Evolutionary conservation across 2,888 invertebrate species (phyloP).

Genomic region (Brenthis ino): DNA sequence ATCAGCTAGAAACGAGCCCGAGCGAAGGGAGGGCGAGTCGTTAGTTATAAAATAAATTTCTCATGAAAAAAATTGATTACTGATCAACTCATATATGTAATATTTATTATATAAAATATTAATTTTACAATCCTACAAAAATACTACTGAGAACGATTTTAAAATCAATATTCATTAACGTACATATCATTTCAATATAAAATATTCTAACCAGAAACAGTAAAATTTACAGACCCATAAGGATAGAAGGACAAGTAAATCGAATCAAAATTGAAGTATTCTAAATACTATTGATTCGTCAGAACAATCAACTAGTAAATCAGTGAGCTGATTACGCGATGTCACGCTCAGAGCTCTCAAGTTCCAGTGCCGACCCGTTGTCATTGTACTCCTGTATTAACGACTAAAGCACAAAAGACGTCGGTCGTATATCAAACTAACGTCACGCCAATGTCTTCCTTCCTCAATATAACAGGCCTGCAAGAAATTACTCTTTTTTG

Average conservation of each 20-base stretch:
- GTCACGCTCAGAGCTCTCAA: conserved; percentile 60
- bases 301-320: conserved; percentile 29
- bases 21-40: too few relatives aligned
- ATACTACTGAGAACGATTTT: too few relatives aligned
- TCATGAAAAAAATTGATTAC: too few relatives aligned
- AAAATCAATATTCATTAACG: too few relatives aligned
- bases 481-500: conserved; percentile 73
- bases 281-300: conserved; percentile 16
- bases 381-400: conserved; percentile 76
- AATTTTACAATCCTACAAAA: too few relatives aligned
- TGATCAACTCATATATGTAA: too few relatives aligned
- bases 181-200: too few relatives aligned
- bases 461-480: conserved; percentile 68
- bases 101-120: too few relatives aligned
- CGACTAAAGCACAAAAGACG: conserved; percentile 76
- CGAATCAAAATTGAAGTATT: background rate
- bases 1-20: too few relatives aligned
- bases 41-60: too few relatives aligned
- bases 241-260: background rate
- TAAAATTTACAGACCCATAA: background rate
- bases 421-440: conserved; percentile 80
- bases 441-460: conserved; percentile 81
- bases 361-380: conserved; percentile 49
- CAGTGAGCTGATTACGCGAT: conserved; percentile 46
- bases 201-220: too few relatives aligned